Evolutionary conservation across 2,888 invertebrate species (phyloP), one percentile per base, ranked within the genome.

Genomic region (Macrophya alboannulata): DNA sequence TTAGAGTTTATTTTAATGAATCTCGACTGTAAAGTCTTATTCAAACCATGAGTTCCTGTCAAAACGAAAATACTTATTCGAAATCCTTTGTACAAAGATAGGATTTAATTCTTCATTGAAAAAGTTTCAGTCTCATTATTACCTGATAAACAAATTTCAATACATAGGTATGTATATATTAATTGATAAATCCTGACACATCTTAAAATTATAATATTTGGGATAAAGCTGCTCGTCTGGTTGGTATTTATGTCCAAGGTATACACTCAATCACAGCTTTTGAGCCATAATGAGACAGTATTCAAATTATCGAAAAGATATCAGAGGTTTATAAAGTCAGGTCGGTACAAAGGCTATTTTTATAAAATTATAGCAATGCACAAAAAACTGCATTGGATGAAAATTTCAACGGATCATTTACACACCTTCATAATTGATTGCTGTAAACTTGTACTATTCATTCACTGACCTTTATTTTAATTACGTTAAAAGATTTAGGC

Each of bases 231-330:
- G 62, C 43, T 43, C 12, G 43, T 81, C 81, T 59, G 81, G 62
- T 81, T 81, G 40, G 81, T 81, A 81, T 81, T 43, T 62, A 43
- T 43, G 59, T 81, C 43, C 12, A 43, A 37, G 21, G 62, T 62
- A 81, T 43, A 62, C 81, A 62, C 31, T 81, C 62, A 62, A 62
- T 62, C 81, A 81, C 81, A 81, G 81, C 81, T 81, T 81, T 43
- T 15, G 1, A 59, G 79, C 12, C 55, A 76, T 12, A 15, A 48
- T 6, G 10, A 76, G 6, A 12, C 25, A 6, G 25, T 25, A 25
- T 15, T 15, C 0, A 37, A 37, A 55, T 77, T 17, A 37, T n/a
- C 4, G 25, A 45, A 17, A 51, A 12, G 8, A 55, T n/a, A n/a
- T 37, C 8, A 77, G 31, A 51, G 25, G 25, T 76, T n/a, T 21